Base-by-base conservation (phyloP, 2,888 invertebrate species). In the Andrena camellia region DNA sequence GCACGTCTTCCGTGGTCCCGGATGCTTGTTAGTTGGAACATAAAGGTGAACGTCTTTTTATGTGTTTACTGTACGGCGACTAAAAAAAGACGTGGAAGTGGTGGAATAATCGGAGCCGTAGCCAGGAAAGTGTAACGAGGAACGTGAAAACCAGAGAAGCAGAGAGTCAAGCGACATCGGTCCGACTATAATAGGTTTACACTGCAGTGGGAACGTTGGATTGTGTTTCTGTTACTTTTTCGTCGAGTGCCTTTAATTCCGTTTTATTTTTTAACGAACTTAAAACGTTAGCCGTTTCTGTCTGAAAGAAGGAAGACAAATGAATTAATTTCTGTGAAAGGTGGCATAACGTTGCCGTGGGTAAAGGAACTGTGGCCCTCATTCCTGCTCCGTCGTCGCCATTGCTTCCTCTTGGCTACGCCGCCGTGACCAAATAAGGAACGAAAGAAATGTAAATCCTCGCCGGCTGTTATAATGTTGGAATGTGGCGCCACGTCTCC, bases 391-490 rank as follows among this genome's bases (percentile, higher is more conserved):
- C 17, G 60, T 50, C 7, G 23, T 3, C 52, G 17, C 10, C 69
- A 26, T 66, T 42, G 10, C 29, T 29, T 69, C 31, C 26, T 42
- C 60, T 57, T 4, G 29, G 33, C 31, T 54, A 63, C 35, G 8
- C 2, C 29, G 26, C 35, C 10, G 4, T 5, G 17, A 42, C 42
- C 50, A 42, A 78, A 74, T 59, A 33, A 48, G 57, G 42, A 66
- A 42, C 4, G 71, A 78, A 80, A 78, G 71, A 75, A 81, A 80
- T 69, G 79, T 84, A 82, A 84, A 86, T 86, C 83, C 76, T 78
- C 74, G 66, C 78, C 63, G 64, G 81, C 81, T 86, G 88, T 90
- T 85, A 86, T 86, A 87, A 86, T 80, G 86, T 84, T 42, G 85
- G 86, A 85, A 89, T 84, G 86, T 69, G 80, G 75, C 79, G 33